A percentile compares a stretch with the other conserved stretches of the same genome.
Conservation (phyloP, 2,113 vertebrate genomes). For the Promerops cafer region DNA sequence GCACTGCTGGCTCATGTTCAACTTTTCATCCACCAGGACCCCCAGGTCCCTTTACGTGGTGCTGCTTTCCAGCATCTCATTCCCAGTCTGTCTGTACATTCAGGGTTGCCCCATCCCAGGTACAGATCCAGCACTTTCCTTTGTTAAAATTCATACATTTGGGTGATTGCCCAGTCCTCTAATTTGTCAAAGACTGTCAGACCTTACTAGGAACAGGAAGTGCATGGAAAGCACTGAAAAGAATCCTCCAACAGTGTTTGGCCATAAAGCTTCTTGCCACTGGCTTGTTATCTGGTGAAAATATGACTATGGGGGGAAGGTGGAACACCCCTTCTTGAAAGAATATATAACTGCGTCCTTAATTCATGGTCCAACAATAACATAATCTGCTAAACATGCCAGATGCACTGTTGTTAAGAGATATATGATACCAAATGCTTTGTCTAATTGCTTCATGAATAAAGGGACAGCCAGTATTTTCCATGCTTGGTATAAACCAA, state of each 20-base stretch:
- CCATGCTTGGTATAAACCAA: neutral
- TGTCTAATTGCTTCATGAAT: neutral
- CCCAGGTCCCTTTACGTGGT: rapidly evolving
- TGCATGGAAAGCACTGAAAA: neutral
- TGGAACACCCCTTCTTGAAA: neutral
- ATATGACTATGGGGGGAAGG: neutral
- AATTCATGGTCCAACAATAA: neutral
- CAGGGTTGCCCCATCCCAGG: neutral
- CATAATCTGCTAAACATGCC: neutral
- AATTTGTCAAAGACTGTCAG: neutral
- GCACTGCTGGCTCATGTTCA: rapidly evolving
- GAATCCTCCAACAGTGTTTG: neutral
- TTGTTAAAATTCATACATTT: neutral
- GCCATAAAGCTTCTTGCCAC: neutral
- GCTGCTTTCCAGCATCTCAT: neutral
- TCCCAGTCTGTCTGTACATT: rapidly evolving
- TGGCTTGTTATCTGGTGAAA: neutral
- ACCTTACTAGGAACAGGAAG: neutral
- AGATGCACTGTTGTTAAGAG: neutral
- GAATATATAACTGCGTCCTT: neutral
- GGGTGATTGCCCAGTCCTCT: neutral
- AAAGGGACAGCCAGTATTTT: neutral
- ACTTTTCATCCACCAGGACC: rapidly evolving
- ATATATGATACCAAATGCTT: neutral
- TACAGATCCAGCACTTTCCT: neutral